Percentiles rank a stretch among this genome's conserved stretches.
phyloP scores from a whole-genome alignment of 2,888 invertebrate genomes.

The Agonopterix heracliana region DNA sequence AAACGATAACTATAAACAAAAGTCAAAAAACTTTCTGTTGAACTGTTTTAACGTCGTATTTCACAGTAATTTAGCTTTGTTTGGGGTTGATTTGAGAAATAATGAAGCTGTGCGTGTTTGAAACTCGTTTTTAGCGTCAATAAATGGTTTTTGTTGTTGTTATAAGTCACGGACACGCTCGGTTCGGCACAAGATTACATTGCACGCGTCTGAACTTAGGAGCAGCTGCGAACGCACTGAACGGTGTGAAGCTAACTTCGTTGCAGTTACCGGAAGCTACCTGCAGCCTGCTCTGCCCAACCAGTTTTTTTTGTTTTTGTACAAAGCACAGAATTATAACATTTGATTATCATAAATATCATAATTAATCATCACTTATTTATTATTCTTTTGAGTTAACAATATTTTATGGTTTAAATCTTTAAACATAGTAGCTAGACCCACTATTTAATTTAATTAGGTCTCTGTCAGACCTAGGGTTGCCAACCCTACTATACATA shows the following conservation, averaged over 20 bases:
- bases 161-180: constrained; percentile 2
- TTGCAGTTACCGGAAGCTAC: neutral
- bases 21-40: constrained; percentile 45
- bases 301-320: neutral
- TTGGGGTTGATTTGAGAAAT: constrained; percentile 44
- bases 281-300: neutral
- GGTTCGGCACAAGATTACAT: constrained; percentile 6
- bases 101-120: constrained; percentile 51
- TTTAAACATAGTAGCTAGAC: too few relatives aligned
- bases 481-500: too few relatives aligned
- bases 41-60: constrained; percentile 36
- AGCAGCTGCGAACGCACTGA: constrained; percentile 21
- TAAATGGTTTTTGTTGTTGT: constrained; percentile 50
- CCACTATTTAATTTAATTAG: too few relatives aligned
- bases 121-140: constrained; percentile 46
- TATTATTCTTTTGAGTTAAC: too few relatives aligned
- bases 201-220: constrained; percentile 29
- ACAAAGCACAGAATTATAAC: neutral
- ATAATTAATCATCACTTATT: too few relatives aligned
- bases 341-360: too few relatives aligned
- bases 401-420: too few relatives aligned
- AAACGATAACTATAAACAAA: constrained; percentile 50
- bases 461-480: too few relatives aligned
- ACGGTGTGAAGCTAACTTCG: neutral
- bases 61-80: constrained; percentile 38